A percentile compares a stretch with the other conserved stretches of the same genome.
Conservation (phyloP, 2,797 vertebrate genomes). For the Spea hammondii region DNA sequence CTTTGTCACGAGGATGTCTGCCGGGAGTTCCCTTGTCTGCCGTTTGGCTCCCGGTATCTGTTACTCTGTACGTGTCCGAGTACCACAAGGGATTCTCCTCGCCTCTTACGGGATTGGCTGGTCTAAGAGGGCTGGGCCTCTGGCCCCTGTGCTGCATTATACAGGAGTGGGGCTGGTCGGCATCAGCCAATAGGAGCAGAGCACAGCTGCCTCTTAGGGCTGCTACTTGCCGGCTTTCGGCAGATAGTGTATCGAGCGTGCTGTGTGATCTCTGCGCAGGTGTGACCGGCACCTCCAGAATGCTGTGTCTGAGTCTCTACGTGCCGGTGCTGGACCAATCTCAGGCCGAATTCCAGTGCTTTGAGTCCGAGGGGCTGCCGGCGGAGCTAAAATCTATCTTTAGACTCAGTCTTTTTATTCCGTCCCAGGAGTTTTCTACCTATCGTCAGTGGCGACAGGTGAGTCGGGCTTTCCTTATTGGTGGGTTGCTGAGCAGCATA, state of each 20-base stretch:
- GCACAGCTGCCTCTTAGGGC: conserved; percentile 38
- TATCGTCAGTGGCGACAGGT: conserved; percentile 88
- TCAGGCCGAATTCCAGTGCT: conserved; percentile 86
- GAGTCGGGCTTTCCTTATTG: conserved; percentile 7
- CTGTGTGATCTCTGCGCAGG: conserved; percentile 1
- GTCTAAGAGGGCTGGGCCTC: conserved; percentile 8
- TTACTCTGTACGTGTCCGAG: background rate
- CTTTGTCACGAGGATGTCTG: too few species aligned
- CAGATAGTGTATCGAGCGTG: background rate
- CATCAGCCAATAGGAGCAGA: conserved; percentile 57
- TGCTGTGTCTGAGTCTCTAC: conserved; percentile 90
- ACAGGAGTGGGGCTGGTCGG: conserved; percentile 65
- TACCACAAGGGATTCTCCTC: background rate
- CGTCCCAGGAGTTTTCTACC: conserved; percentile 85
- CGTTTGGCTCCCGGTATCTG: background rate
- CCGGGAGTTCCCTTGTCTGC: background rate
- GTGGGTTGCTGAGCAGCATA: too few species aligned
- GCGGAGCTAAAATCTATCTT: conserved; percentile 83
- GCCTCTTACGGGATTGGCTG: conserved; percentile 40
- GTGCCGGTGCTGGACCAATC: conserved; percentile 77
- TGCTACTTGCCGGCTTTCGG: conserved; percentile 58
- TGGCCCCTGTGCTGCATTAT: conserved; percentile 55
- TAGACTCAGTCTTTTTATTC: conserved; percentile 84
- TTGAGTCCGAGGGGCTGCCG: conserved; percentile 88
- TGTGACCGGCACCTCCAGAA: conserved; percentile 54